These are phyloP conservation scores for Cynodonichthys magdalenae DNA, from an alignment of 2,797 vertebrate genomes.

Conservation along the genomic window DNA sequence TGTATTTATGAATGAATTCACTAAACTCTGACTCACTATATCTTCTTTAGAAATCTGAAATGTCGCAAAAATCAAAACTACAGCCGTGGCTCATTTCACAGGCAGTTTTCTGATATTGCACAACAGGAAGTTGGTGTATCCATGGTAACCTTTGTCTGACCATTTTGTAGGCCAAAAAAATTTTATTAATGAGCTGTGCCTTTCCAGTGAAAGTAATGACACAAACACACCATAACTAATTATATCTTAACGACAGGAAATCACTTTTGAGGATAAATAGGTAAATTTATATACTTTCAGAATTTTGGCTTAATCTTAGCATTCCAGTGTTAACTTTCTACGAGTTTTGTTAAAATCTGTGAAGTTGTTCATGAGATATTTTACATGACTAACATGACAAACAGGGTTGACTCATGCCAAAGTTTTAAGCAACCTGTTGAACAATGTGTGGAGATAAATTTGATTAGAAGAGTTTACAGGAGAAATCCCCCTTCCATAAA, in stretches of 20 bases:
- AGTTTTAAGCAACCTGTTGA: no score
- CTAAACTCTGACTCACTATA: conserved; percentile 42
- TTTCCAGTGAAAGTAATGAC: conserved; percentile 24
- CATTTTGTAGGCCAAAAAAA: conserved; percentile 28
- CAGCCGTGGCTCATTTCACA: conserved; percentile 34
- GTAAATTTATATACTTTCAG: background rate
- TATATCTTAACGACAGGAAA: background rate
- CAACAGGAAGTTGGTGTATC: conserved; percentile 60
- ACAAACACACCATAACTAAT: background rate
- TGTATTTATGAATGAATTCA: conserved; percentile 43
- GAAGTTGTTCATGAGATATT: no score
- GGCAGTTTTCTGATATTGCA: conserved; percentile 56
- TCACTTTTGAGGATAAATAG: background rate
- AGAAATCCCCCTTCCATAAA: no score
- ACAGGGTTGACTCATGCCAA: no score
- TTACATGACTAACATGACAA: no score
- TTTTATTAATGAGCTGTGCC: conserved; percentile 28
- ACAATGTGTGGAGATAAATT: no score
- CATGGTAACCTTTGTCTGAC: conserved; percentile 57
- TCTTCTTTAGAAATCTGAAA: conserved; percentile 37
- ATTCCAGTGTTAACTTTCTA: background rate
- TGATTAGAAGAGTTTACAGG: no score
- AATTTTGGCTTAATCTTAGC: background rate
- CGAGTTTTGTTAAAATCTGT: no score
- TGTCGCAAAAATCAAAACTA: conserved; percentile 60